These are phyloP conservation scores for Phrynocephalus versicolor DNA, from an alignment of 2,113 vertebrate species.

Conservation along the genomic window DNA sequence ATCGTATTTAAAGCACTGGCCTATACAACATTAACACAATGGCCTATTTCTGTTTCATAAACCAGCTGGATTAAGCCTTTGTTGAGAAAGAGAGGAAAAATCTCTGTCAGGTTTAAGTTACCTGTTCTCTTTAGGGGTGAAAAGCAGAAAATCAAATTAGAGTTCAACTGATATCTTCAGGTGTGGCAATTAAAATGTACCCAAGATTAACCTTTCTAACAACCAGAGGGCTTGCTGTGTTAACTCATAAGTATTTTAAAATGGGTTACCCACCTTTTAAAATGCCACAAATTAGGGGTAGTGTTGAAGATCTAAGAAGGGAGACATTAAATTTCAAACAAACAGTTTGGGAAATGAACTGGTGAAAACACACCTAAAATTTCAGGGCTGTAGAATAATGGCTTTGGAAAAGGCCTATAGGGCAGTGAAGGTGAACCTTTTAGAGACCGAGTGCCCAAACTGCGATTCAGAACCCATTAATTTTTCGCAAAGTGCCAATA, in stretches of 20 bases:
- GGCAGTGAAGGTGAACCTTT: too few species aligned
- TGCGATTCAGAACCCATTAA: too few species aligned
- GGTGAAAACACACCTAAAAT: not conserved
- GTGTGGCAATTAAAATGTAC: conserved; percentile 28
- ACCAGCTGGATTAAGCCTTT: not conserved
- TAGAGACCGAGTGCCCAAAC: too few species aligned
- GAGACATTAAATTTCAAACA: not conserved
- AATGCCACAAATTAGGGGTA: not conserved
- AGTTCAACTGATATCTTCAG: conserved; percentile 41
- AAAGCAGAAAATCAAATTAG: conserved; percentile 16
- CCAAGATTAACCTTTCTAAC: conserved; percentile 19
- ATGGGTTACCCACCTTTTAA: not conserved
- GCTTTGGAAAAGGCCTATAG: not conserved
- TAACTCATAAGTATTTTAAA: not conserved
- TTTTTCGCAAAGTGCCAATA: too few species aligned
- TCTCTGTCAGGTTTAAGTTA: conserved; percentile 27
- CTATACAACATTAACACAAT: conserved; percentile 38
- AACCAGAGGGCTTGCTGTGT: not conserved
- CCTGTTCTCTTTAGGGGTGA: conserved; percentile 37
- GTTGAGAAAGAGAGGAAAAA: conserved; percentile 27
- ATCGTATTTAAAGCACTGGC: conserved; percentile 24
- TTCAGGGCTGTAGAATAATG: not conserved
- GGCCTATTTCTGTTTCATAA: conserved; percentile 37
- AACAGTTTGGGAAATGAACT: not conserved
- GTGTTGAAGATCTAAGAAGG: not conserved